Evolutionary conservation across 1,140 invertebrate species (phyloP).

Genomic region (Achatina immaculata): DNA sequence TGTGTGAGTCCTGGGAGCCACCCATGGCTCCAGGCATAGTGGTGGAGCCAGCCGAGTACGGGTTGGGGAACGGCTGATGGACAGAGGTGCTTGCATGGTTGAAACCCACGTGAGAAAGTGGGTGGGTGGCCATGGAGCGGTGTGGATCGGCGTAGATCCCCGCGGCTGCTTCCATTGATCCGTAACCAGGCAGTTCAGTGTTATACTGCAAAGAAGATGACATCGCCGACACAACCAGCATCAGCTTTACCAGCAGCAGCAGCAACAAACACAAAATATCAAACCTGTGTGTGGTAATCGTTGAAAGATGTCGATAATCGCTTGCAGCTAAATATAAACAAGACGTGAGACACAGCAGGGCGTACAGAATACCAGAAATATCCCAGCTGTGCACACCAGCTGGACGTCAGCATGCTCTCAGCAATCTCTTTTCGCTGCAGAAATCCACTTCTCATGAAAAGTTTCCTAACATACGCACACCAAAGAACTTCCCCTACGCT

Average conservation of each 20-base stretch:
- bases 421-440: no score
- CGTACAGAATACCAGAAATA: no score
- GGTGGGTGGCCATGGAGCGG: conserved; percentile 52
- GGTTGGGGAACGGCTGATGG: conserved; percentile 64
- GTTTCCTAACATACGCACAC: no score
- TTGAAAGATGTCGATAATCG: no score
- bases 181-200: conserved; percentile 64
- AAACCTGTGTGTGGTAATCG: no score
- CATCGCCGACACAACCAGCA: conserved; percentile 25
- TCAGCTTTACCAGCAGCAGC: conserved; percentile 5
- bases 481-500: no score
- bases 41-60: conserved; percentile 50
- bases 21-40: conserved; percentile 63
- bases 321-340: no score
- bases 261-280: not conserved
- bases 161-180: conserved; percentile 55
- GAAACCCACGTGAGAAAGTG: conserved; percentile 50
- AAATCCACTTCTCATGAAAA: no score
- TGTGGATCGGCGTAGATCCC: conserved; percentile 62
- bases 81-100: conserved; percentile 52
- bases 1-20: conserved; percentile 65
- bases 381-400: no score
- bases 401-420: no score
- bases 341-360: no score
- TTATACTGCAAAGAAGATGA: conserved; percentile 60